Conservation (phyloP, 2,888 invertebrate genomes). For the Eumerus sabulonum region DNA sequence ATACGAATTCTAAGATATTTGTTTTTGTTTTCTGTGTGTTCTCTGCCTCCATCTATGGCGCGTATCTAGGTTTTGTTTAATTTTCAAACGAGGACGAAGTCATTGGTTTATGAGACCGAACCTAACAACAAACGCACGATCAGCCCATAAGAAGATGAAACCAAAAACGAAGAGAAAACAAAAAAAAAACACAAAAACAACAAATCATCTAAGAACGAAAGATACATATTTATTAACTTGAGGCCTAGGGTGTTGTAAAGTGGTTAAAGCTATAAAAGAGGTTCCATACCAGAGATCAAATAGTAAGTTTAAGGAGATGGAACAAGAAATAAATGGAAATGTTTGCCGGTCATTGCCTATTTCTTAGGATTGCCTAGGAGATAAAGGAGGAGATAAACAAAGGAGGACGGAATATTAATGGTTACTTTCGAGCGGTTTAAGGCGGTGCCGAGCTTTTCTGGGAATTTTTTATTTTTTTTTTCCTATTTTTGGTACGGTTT, state of each 20-base stretch:
- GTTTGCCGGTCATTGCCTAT: conserved; percentile 2
- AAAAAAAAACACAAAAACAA: conserved; percentile 1
- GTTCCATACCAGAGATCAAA: conserved; percentile 28
- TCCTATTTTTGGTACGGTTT: no score
- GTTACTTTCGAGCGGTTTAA: conserved; percentile 2
- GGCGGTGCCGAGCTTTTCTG: conserved; percentile 2
- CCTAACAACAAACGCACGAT: no score
- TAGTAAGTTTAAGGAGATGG: background rate
- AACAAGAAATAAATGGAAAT: background rate
- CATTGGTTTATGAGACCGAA: conserved; percentile 37
- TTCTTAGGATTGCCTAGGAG: conserved; percentile 10
- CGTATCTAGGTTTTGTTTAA: conserved; percentile 59
- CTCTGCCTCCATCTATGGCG: background rate
- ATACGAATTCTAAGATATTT: conserved; percentile 18
- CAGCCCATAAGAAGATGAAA: background rate
- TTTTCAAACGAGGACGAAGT: conserved; percentile 56
- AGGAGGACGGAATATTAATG: background rate
- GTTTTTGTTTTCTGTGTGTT: conserved; percentile 11
- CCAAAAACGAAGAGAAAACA: conserved; percentile 6
- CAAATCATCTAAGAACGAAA: conserved; percentile 13
- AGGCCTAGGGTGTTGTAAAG: conserved; percentile 51
- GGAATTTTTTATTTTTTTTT: background rate
- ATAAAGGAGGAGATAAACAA: background rate
- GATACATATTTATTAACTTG: conserved; percentile 50
- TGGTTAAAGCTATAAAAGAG: conserved; percentile 47